phyloP scores from a whole-genome alignment of 2,113 vertebrate species.

The Seriola rivoliana region DNA sequence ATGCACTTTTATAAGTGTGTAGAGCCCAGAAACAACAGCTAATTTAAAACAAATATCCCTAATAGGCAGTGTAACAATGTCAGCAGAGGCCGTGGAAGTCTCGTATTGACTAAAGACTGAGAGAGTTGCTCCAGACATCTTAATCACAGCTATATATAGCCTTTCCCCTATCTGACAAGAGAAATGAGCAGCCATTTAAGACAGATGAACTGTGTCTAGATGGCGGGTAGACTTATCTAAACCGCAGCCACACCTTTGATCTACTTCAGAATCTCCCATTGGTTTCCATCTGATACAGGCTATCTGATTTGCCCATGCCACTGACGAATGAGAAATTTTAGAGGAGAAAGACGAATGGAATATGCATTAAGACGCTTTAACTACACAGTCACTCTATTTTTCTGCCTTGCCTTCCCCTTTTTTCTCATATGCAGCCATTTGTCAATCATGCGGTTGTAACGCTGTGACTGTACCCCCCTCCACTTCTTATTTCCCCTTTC shows the following conservation, averaged over 20 bases:
- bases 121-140: constrained; percentile 69
- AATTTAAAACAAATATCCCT: constrained; percentile 65
- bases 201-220: constrained; percentile 82
- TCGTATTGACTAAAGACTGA: constrained; percentile 62
- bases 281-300: constrained; percentile 76
- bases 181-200: constrained; percentile 82
- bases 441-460: constrained; percentile 72
- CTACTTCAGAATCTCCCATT: constrained; percentile 75
- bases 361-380: constrained; percentile 78
- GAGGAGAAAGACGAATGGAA: constrained; percentile 78
- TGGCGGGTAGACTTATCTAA: constrained; percentile 78
- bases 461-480: constrained; percentile 43
- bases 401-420: constrained; percentile 37
- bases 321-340: constrained; percentile 71
- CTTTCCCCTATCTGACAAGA: constrained; percentile 78
- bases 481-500: constrained; percentile 24
- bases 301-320: constrained; percentile 76
- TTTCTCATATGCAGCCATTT: constrained; percentile 59
- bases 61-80: constrained; percentile 44
- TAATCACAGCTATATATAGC: constrained; percentile 79
- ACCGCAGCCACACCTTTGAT: constrained; percentile 81
- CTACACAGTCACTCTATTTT: constrained; percentile 69
- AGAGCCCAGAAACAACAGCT: constrained; percentile 37
- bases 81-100: constrained; percentile 55
- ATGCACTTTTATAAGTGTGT: neutral